Base-by-base conservation (phyloP, 2,797 vertebrate species). In the Philypnodon macrostomus region DNA sequence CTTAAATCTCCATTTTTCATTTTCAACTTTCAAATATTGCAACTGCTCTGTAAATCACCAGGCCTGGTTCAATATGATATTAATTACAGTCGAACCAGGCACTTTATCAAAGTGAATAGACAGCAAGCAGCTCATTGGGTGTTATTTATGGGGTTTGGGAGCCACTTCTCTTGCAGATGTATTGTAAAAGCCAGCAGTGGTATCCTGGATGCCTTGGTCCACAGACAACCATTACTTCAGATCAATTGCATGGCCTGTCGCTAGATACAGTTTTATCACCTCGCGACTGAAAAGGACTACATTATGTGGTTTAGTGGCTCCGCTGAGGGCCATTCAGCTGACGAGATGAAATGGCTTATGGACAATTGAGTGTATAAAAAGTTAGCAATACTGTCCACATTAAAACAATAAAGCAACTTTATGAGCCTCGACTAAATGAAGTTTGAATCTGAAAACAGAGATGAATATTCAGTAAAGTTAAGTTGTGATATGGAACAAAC, bases 81-180 rank as follows among this genome's bases (percentile, higher is more conserved):
- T 71, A 71, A 60, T 75, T 69, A 57, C 13, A 19, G 51, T 14
- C 44, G 46, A 59, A 70, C 37, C 57, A 36, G 38, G 55, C 70
- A 59, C 65, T 82, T 66, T 56, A 66, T 79, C 75, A 76, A 58
- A 37, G 36, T 51, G 55, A 67, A 42, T 67, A 57, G 63, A 38
- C 56, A 17, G 36, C 57, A 32, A 33, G 54, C 56, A 57, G 60
- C 67, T 79, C 53, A 73, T 77, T 79, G 64, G 60, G 5, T 7
- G 7, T 69, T 80, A 83, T 88, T 86, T 84, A 87, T 75, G 72
- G 58, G 26, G 49, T 46, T 19, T 27, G 14, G 42, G 37, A 64
- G 58, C 47, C 52, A 71, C 78, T 67, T 73, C 85, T 87, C 75
- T 39, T 18, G 40, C 32, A 57, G 31, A 65, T 63, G 54, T 62